Percentiles rank a stretch among this genome's conserved stretches.
phyloP scores from a whole-genome alignment of 2,797 vertebrate genomes.

The Coregonus sp. region DNA sequence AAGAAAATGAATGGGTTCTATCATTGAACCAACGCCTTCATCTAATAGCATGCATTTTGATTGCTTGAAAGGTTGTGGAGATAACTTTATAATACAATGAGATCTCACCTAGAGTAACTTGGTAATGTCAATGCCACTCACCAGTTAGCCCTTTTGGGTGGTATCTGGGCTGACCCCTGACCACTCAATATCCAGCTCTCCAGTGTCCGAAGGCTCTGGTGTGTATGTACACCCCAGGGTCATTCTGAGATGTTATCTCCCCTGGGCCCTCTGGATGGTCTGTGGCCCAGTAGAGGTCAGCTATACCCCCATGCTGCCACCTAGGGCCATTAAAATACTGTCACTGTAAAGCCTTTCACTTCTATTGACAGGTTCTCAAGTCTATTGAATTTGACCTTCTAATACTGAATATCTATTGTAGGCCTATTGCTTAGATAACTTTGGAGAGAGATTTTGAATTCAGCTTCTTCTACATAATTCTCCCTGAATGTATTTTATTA shows the following conservation, averaged over 20 bases:
- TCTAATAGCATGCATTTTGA: not conserved
- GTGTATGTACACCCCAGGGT: slow-evolving; percentile 81
- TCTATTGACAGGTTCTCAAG: not conserved
- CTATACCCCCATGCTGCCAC: slow-evolving; percentile 63
- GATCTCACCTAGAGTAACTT: not conserved
- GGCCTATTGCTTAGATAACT: not conserved
- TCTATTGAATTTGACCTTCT: not conserved
- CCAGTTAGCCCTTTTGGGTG: slow-evolving; percentile 80
- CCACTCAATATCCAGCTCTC: slow-evolving; percentile 89
- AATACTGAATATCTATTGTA: not conserved
- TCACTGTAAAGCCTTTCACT: not conserved
- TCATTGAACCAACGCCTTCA: not conserved
- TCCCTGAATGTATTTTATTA: not conserved
- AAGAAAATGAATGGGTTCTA: not conserved
- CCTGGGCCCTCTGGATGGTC: slow-evolving; percentile 79
- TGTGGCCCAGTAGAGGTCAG: slow-evolving; percentile 79
- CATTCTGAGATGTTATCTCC: slow-evolving; percentile 55
- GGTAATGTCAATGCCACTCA: slow-evolving; percentile 57
- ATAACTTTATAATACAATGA: not conserved
- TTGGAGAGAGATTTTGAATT: not conserved
- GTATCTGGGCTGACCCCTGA: slow-evolving; percentile 83
- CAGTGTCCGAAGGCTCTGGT: slow-evolving; percentile 74
- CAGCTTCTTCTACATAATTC: not conserved
- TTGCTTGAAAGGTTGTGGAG: not conserved
- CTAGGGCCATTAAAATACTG: not conserved